These are phyloP conservation scores for Turnix velox DNA, from an alignment of 2,113 vertebrate species.

Conservation along the genomic window DNA sequence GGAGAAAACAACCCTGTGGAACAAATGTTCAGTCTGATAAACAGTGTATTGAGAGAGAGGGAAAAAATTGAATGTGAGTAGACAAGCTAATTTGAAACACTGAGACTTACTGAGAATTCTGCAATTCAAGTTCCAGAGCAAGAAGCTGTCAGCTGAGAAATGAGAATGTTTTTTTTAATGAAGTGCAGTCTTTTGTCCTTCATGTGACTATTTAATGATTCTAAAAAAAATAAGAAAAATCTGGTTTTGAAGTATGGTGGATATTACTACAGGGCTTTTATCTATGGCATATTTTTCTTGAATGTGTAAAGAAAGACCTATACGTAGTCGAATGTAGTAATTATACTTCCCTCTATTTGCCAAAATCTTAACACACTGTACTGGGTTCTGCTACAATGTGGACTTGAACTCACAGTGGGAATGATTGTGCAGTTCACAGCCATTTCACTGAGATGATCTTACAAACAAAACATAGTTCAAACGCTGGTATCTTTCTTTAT, in stretches of 20 bases:
- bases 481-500: neutral
- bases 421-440: neutral
- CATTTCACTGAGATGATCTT: neutral
- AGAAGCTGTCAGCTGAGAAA: neutral
- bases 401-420: neutral
- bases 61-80: neutral
- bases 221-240: conserved; percentile 15
- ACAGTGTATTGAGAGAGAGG: accelerated
- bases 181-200: neutral
- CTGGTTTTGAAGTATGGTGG: neutral
- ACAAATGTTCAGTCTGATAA: neutral
- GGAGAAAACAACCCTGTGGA: neutral
- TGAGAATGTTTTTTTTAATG: neutral
- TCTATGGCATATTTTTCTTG: neutral
- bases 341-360: neutral
- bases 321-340: neutral
- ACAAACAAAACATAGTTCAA: neutral
- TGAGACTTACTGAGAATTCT: neutral
- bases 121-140: neutral
- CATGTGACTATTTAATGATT: conserved; percentile 16
- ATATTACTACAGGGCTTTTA: neutral
- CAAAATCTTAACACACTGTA: neutral
- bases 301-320: neutral
- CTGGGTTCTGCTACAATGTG: neutral
- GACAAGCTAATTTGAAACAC: neutral